Percentiles rank a stretch among this genome's conserved stretches.
These are phyloP conservation scores for Cacatua alba DNA, from an alignment of 2,113 vertebrate species.

Conservation along the genomic window DNA sequence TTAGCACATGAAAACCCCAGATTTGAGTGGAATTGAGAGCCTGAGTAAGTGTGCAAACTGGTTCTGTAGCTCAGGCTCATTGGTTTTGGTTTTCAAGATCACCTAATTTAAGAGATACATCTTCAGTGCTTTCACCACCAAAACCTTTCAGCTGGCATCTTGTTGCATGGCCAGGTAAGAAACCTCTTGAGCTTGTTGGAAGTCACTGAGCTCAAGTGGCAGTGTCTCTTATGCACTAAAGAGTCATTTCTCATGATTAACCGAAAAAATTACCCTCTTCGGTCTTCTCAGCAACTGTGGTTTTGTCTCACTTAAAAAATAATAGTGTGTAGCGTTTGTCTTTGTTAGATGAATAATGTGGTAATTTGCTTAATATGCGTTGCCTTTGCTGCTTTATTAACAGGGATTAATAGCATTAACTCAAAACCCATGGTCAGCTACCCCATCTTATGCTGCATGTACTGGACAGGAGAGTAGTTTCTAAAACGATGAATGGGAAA, in stretches of 20 bases:
- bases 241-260: neutral
- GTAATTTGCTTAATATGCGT: neutral
- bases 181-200: neutral
- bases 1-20: neutral
- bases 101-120: neutral
- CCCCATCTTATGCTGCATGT: accelerated
- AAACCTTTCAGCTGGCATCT: neutral
- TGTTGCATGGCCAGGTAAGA: neutral
- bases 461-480: neutral
- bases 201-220: neutral
- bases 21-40: neutral
- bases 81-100: neutral
- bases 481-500: neutral
- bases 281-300: neutral
- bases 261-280: neutral
- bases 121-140: neutral
- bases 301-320: neutral
- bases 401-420: neutral
- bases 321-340: neutral
- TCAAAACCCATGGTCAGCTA: neutral
- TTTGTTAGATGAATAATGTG: neutral
- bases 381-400: neutral
- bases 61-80: neutral
- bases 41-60: neutral
- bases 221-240: neutral